phyloP scores from a whole-genome alignment of 2,113 vertebrate genomes.

The Notiomystis cincta region DNA sequence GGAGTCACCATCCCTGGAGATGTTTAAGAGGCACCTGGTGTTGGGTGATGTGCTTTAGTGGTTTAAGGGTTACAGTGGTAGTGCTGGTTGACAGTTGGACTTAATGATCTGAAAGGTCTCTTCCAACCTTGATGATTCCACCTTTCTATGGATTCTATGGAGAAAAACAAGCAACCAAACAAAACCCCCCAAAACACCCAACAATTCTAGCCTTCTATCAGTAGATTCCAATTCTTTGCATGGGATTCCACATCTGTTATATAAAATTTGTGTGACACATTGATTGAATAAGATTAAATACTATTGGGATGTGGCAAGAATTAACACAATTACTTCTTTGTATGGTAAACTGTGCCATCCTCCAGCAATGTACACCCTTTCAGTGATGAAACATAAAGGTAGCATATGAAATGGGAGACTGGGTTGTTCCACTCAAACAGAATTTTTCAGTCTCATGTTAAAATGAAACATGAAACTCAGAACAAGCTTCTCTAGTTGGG shows the following conservation, averaged over 20 bases:
- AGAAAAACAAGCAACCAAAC: neutral
- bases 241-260: neutral
- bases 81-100: neutral
- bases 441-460: slow-evolving; percentile 28
- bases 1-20: neutral
- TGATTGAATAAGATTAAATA: neutral
- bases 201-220: neutral
- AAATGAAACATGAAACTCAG: slow-evolving; percentile 18
- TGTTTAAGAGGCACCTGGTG: neutral
- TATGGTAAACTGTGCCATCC: neutral
- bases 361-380: neutral
- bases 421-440: neutral
- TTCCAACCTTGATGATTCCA: neutral
- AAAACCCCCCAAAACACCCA: neutral
- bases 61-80: neutral
- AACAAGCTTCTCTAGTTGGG: neutral
- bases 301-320: neutral
- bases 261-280: neutral
- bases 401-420: neutral
- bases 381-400: neutral
- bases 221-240: neutral
- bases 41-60: neutral
- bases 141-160: neutral
- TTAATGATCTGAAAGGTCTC: neutral
- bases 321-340: neutral